These are phyloP conservation scores for Synergus japonicus DNA, from an alignment of 2,888 invertebrate species.

Conservation along the genomic window DNA sequence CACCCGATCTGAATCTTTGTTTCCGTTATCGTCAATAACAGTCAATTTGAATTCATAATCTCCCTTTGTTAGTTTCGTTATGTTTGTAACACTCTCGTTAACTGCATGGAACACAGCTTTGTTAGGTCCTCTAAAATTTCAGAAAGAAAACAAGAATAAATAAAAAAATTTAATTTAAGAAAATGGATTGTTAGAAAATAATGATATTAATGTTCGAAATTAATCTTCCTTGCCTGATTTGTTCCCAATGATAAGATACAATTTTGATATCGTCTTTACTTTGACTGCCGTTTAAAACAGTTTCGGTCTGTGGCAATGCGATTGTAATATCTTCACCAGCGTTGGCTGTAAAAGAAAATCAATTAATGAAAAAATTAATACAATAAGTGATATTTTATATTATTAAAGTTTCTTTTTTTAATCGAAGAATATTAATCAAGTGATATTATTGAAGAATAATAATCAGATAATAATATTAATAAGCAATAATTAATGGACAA, in stretches of 20 bases:
- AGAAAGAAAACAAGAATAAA: conserved; percentile 48
- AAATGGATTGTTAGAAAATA: not conserved
- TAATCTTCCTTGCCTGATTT: conserved; percentile 79
- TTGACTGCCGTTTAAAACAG: conserved; percentile 87
- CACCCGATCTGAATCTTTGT: conserved; percentile 86
- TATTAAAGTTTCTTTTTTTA: not conserved
- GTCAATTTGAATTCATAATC: conserved; percentile 89
- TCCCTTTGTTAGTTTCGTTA: conserved; percentile 90
- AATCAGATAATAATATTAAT: not conserved
- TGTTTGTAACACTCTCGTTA: conserved; percentile 86
- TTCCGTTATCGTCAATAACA: conserved; percentile 91
- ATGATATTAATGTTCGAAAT: conserved; percentile 35
- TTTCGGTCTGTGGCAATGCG: conserved; percentile 90
- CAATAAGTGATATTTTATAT: not conserved
- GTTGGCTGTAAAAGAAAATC: conserved; percentile 75
- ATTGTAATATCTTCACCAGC: conserved; percentile 82
- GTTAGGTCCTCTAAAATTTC: conserved; percentile 78
- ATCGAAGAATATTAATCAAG: not conserved
- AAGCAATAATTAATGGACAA: not conserved
- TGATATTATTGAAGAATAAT: not conserved
- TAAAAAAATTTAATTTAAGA: conserved; percentile 11
- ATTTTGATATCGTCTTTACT: conserved; percentile 92
- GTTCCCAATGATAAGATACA: conserved; percentile 90
- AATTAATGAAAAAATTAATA: not conserved
- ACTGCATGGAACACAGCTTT: conserved; percentile 77